phyloP scores from a whole-genome alignment of 2,113 vertebrate species.

The Notothenia coriiceps region DNA sequence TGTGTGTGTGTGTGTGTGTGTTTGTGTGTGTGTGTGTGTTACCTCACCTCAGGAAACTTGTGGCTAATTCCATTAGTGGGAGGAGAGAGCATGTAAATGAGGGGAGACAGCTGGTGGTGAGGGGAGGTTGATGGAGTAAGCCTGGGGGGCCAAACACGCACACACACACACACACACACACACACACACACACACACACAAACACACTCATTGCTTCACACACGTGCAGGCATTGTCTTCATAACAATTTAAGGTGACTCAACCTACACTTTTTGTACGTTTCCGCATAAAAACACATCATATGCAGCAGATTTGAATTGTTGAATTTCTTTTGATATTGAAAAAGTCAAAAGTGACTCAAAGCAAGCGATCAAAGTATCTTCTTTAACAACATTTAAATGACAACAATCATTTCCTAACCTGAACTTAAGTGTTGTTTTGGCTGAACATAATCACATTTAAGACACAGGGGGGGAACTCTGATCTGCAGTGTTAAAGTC shows the following conservation, averaged over 20 bases:
- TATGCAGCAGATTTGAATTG: not conserved
- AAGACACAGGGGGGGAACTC: not conserved
- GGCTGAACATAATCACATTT: not conserved
- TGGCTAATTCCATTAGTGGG: constrained; percentile 99
- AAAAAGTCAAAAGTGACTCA: too few relatives aligned
- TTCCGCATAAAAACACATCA: not conserved
- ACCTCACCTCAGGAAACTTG: constrained; percentile 97
- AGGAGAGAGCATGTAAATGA: constrained; percentile 96
- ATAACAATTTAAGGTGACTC: not conserved
- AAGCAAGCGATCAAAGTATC: too few relatives aligned
- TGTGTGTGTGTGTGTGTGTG: constrained; percentile 28
- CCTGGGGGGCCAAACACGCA: constrained; percentile 79
- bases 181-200: constrained; percentile 31
- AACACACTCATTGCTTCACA: constrained; percentile 6
- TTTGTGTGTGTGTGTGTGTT: constrained; percentile 43
- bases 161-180: constrained; percentile 19
- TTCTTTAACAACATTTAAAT: too few relatives aligned
- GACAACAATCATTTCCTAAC: too few relatives aligned
- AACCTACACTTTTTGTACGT: not conserved
- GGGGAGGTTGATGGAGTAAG: constrained; percentile 90
- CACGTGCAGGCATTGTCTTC: constrained; percentile 22
- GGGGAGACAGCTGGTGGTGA: constrained; percentile 93
- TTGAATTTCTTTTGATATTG: not conserved
- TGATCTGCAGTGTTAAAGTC: not conserved
- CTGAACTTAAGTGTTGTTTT: not conserved